Conservation (phyloP, 2,888 invertebrate species). For the Agonopterix subpropinquella region DNA sequence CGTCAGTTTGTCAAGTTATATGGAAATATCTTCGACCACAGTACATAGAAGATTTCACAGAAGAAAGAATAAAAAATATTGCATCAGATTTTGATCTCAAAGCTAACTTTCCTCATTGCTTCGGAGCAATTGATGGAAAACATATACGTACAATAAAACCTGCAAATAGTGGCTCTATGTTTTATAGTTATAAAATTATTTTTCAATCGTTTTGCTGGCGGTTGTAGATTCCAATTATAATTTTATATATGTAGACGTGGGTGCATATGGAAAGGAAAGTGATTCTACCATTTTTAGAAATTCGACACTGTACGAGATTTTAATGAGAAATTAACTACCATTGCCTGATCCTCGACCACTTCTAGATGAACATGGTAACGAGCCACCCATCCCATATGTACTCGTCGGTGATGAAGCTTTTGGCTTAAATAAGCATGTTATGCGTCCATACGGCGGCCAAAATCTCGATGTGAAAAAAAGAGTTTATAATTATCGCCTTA, state of each 20-base stretch:
- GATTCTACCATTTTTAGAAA: slow-evolving; percentile 14
- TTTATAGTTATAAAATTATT: slow-evolving; percentile 20
- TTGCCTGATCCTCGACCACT: slow-evolving; percentile 13
- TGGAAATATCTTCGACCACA: slow-evolving; percentile 8
- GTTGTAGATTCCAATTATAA: slow-evolving; percentile 20
- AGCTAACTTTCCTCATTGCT: slow-evolving; percentile 14
- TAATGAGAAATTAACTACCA: slow-evolving; percentile 12
- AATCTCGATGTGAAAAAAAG: slow-evolving; percentile 12
- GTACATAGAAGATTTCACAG: slow-evolving; percentile 6
- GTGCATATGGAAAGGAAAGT: slow-evolving; percentile 12
- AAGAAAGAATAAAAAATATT: slow-evolving; percentile 5
- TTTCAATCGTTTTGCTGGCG: slow-evolving; percentile 21
- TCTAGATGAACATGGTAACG: slow-evolving; percentile 8
- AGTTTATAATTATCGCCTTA: slow-evolving; percentile 10
- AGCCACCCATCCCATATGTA: slow-evolving; percentile 13
- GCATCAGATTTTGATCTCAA: slow-evolving; percentile 7
- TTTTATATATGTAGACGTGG: slow-evolving; percentile 18
- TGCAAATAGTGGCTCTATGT: slow-evolving; percentile 18
- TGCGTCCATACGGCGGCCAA: slow-evolving; percentile 15
- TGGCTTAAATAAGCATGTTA: slow-evolving; percentile 14
- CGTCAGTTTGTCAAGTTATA: slow-evolving; percentile 6
- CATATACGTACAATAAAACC: slow-evolving; percentile 21
- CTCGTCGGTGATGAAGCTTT: slow-evolving; percentile 19
- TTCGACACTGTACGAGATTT: slow-evolving; percentile 15
- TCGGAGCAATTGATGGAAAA: slow-evolving; percentile 25